Evolutionary conservation across 2,888 invertebrate species (phyloP), one percentile per base, ranked within the genome.

Genomic region (Stictocephala bisonia): DNA sequence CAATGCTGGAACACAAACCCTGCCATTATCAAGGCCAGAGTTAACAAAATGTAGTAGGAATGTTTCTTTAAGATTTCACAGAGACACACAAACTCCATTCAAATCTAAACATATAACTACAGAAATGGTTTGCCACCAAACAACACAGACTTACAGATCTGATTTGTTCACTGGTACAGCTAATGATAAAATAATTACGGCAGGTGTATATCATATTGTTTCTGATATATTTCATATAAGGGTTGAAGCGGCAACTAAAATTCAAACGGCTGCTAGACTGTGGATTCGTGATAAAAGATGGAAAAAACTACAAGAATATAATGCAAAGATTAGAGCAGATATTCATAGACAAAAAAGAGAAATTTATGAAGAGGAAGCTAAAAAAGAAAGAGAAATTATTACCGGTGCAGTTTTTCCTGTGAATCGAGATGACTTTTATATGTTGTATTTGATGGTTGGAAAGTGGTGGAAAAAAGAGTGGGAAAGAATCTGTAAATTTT

Each of bases 1-100:
- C 79, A 92, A 97, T 84, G 96, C 94, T 2, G 90, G 88, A 76
- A 90, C 93, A 0, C 96, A 96, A 85, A 80, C 80, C 7, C n/a
- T n/a, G 20, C 48, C 2, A 24, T 26, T 3, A 58, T 22, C 18
- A 27, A 64, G 24, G 18, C 29, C 27, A 40, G 22, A 22, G 40
- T 6, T 35, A 9, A 9, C 7, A 35, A 44, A n/a, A n/a, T n/a
- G n/a, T n/a, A n/a, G n/a, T n/a, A n/a, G 18, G 9, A 24, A 35
- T 11, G 20, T 68, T 22, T 44, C 70, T 11, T 83, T 69, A 87
- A 87, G 76, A 9, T 74, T 67, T 24, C 40, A 72, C 7, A 85
- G 91, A 77, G 89, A 90, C 75, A 89, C 90, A 0, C 94, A 93
- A 83, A 92, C 91, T 22, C 71, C 70, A 7, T 76, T 77, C 27